A percentile compares a stretch with the other conserved stretches of the same genome.
phyloP scores from a whole-genome alignment of 2,888 invertebrate genomes.

The Melipona beecheii region DNA sequence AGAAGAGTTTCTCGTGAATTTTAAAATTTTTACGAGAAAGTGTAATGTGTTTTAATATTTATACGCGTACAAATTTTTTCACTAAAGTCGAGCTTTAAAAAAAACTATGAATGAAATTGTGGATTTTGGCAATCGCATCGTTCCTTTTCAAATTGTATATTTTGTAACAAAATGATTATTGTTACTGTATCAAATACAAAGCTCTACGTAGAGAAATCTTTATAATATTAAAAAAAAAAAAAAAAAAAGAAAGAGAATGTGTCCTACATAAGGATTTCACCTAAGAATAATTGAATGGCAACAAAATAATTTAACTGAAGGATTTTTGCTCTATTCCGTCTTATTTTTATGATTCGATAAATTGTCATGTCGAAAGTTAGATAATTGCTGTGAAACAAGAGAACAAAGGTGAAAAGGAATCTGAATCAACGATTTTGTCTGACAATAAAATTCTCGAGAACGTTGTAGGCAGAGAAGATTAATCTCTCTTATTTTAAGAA shows the following conservation, averaged over 20 bases:
- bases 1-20: too few relatives aligned
- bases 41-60: too few relatives aligned
- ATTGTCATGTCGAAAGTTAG: not conserved
- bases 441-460: not conserved
- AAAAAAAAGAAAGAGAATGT: not conserved
- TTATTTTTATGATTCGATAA: constrained; percentile 5
- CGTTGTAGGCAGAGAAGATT: not conserved
- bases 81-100: too few relatives aligned
- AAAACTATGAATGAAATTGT: too few relatives aligned
- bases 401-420: not conserved
- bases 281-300: not conserved
- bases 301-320: not conserved
- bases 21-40: too few relatives aligned
- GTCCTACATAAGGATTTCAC: too few relatives aligned
- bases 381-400: not conserved
- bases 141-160: too few relatives aligned
- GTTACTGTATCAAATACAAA: too few relatives aligned
- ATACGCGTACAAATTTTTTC: too few relatives aligned
- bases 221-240: not conserved
- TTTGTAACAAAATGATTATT: too few relatives aligned
- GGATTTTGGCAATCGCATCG: too few relatives aligned
- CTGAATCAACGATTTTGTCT: not conserved
- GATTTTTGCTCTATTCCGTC: not conserved
- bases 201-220: not conserved
- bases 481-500: not conserved